Conservation (phyloP, 2,888 invertebrate species). For the Pseudoips prasinana region DNA sequence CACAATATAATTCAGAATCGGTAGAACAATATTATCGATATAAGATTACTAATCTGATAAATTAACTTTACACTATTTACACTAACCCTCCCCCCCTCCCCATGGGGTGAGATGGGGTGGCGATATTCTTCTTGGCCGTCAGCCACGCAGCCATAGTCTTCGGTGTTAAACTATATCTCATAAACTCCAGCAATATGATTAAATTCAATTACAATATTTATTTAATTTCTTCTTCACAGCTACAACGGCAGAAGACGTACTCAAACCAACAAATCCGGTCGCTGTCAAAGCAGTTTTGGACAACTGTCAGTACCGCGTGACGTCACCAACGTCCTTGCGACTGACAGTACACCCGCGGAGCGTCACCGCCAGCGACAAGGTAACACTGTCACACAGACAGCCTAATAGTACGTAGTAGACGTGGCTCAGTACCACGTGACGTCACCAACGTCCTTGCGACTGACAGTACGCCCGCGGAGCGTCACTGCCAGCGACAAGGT, state of each 20-base stretch:
- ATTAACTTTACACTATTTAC: no score
- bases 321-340: slow-evolving; percentile 40
- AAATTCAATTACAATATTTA: no score
- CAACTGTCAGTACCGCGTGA: slow-evolving; percentile 53
- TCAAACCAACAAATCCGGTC: slow-evolving; percentile 87
- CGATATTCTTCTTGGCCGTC: no score
- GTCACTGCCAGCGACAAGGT: slow-evolving; percentile 80
- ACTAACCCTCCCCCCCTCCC: no score
- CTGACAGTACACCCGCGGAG: slow-evolving; percentile 63
- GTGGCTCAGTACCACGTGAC: slow-evolving; percentile 58
- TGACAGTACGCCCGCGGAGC: slow-evolving; percentile 62
- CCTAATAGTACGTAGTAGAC: slow-evolving; percentile 1
- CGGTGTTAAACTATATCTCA: no score
- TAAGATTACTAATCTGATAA: no score
- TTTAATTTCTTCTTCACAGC: slow-evolving; percentile 41
- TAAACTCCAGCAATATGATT: no score
- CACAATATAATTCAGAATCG: no score
- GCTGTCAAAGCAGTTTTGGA: slow-evolving; percentile 86
- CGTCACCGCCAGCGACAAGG: slow-evolving; percentile 76
- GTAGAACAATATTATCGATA: no score
- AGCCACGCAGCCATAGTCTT: no score
- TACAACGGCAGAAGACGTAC: slow-evolving; percentile 72
- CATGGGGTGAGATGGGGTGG: no score
- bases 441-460: slow-evolving; percentile 38
- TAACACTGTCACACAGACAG: slow-evolving; percentile 50